Percentiles rank a stretch among this genome's conserved stretches.
phyloP scores from a whole-genome alignment of 2,888 invertebrate genomes.

The Drosophila limbata region DNA sequence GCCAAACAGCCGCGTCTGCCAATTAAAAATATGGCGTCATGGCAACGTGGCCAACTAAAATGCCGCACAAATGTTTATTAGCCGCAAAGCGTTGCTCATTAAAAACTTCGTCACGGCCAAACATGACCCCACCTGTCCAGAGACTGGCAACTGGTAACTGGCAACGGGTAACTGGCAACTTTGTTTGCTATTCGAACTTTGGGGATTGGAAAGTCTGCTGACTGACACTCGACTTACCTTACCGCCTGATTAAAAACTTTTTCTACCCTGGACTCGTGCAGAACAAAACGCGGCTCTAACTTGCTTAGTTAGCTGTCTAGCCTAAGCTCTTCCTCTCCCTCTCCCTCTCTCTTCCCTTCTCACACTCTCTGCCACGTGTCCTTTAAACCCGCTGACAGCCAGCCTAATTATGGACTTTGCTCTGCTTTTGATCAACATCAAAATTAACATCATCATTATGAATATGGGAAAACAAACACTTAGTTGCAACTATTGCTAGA shows the following conservation, averaged over 20 bases:
- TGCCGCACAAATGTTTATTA: constrained; percentile 77
- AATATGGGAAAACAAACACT: background rate
- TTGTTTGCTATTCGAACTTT: constrained; percentile 13
- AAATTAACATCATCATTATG: constrained; percentile 11
- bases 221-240: constrained; percentile 39
- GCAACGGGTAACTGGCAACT: constrained; percentile 21
- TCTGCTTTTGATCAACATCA: constrained; percentile 22
- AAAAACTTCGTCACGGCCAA: constrained; percentile 73
- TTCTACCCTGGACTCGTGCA: constrained; percentile 21
- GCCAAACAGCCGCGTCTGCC: constrained; percentile 59
- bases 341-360: background rate
- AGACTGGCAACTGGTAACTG: constrained; percentile 7
- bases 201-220: constrained; percentile 9
- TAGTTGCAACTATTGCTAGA: background rate
- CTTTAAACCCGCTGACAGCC: constrained; percentile 40
- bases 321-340: constrained; percentile 17
- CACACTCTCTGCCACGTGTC: constrained; percentile 15
- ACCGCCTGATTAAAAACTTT: constrained; percentile 60
- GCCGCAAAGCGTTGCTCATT: constrained; percentile 80
- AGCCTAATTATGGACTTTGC: constrained; percentile 56
- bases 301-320: constrained; percentile 37
- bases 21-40: constrained; percentile 81
- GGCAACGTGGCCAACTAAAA: constrained; percentile 69
- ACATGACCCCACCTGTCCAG: constrained; percentile 16
- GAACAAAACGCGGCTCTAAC: constrained; percentile 38